A percentile compares a stretch with the other conserved stretches of the same genome.
Evolutionary conservation across 1,140 invertebrate genomes (phyloP).

Genomic region (Philopotamus ludificatus): DNA sequence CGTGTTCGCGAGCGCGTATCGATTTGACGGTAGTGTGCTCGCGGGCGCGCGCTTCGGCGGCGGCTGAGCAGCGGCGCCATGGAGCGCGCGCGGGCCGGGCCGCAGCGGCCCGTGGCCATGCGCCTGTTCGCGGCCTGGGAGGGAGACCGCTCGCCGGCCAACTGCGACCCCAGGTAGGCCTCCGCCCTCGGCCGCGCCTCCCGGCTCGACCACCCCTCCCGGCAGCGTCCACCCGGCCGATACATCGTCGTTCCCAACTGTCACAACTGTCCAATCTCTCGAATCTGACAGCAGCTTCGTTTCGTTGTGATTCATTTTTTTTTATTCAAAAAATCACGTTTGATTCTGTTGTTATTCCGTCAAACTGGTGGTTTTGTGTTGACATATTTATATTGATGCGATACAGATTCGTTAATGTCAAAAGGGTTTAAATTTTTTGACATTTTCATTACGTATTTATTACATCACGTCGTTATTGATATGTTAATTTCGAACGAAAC

Average conservation of each 20-base stretch:
- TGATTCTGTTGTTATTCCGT: too few species aligned
- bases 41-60: constrained; percentile 1
- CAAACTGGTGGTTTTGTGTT: too few species aligned
- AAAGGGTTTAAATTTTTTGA: too few species aligned
- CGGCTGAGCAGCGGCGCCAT: background rate
- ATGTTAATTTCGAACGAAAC: too few species aligned
- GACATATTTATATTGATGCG: too few species aligned
- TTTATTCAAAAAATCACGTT: too few species aligned
- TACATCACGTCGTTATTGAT: too few species aligned
- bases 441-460: too few species aligned
- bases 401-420: too few species aligned
- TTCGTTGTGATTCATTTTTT: too few species aligned
- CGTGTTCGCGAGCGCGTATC: background rate
- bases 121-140: constrained; percentile 97
- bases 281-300: too few species aligned
- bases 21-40: constrained; percentile 1
- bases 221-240: background rate
- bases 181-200: background rate
- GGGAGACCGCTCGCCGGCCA: constrained; percentile 92
- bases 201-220: background rate
- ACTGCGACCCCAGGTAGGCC: constrained; percentile 91
- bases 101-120: constrained; percentile 86
- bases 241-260: background rate
- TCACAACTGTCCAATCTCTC: too few species aligned
- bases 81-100: constrained; percentile 43